These are phyloP conservation scores for Candoia aspera DNA, from an alignment of 2,113 vertebrate genomes.

Conservation along the genomic window DNA sequence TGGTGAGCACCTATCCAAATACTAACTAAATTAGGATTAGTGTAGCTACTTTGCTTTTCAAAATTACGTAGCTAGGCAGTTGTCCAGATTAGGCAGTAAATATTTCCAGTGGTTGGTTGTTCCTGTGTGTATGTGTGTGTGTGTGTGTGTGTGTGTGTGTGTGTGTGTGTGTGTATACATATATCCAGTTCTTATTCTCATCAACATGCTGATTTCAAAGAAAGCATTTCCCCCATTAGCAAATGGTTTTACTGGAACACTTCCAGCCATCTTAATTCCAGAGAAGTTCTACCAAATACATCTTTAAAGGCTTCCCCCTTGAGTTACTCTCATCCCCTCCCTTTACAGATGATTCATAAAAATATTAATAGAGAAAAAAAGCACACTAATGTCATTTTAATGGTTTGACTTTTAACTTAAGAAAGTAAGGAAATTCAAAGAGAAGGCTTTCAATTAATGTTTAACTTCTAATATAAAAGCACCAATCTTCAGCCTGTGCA, in stretches of 20 bases:
- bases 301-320: constrained; percentile 14
- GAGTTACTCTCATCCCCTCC: not conserved
- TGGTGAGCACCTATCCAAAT: too few relatives aligned
- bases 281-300: not conserved
- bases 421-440: constrained; percentile 58
- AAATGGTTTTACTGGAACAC: constrained; percentile 20
- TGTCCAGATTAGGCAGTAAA: too few relatives aligned
- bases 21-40: too few relatives aligned
- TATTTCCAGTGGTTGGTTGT: too few relatives aligned
- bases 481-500: constrained; percentile 55
- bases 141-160: not conserved
- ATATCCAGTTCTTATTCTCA: not conserved
- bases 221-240: not conserved
- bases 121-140: not conserved
- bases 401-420: constrained; percentile 55
- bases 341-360: constrained; percentile 28
- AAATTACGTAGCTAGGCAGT: too few relatives aligned
- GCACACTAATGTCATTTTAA: constrained; percentile 45
- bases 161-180: too few relatives aligned
- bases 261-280: constrained; percentile 17
- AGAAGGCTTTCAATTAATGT: constrained; percentile 66
- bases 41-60: too few relatives aligned
- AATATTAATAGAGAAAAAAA: constrained; percentile 29
- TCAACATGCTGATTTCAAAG: not conserved
- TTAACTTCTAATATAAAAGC: constrained; percentile 64